phyloP scores from a whole-genome alignment of 2,797 vertebrate genomes.

The Syncerus caffer region DNA sequence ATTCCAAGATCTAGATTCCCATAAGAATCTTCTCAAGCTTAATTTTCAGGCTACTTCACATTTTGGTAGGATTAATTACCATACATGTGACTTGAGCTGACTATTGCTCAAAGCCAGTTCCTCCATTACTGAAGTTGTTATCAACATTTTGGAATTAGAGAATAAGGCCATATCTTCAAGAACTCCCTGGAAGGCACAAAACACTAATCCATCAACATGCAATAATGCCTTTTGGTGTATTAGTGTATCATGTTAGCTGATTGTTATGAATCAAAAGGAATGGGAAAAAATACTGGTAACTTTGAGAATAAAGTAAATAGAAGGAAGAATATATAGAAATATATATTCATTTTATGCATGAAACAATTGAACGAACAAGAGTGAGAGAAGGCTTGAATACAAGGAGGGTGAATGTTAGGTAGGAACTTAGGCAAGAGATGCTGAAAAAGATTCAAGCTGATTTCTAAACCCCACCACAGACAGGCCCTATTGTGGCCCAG shows the following conservation, averaged over 20 bases:
- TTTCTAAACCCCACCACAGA: neutral
- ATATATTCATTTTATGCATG: neutral
- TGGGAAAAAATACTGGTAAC: neutral
- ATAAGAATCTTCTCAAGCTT: neutral
- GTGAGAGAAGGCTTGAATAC: neutral
- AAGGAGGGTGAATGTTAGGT: neutral
- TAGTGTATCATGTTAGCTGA: neutral
- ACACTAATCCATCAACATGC: neutral
- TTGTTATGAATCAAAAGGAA: neutral
- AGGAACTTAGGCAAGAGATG: neutral
- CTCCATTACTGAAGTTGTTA: neutral
- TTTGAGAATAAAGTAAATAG: neutral
- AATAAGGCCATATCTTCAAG: neutral
- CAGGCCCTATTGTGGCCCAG: neutral
- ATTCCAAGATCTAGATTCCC: neutral
- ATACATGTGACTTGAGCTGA: neutral
- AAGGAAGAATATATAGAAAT: neutral
- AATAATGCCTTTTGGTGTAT: neutral
- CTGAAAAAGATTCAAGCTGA: neutral
- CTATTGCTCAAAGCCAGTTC: neutral
- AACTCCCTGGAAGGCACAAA: neutral
- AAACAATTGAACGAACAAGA: neutral
- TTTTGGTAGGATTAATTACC: neutral
- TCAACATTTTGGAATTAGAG: neutral
- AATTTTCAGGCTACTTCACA: neutral